Evolutionary conservation across 1,140 invertebrate genomes (phyloP).

Genomic region (Paraescarpia echinospica): DNA sequence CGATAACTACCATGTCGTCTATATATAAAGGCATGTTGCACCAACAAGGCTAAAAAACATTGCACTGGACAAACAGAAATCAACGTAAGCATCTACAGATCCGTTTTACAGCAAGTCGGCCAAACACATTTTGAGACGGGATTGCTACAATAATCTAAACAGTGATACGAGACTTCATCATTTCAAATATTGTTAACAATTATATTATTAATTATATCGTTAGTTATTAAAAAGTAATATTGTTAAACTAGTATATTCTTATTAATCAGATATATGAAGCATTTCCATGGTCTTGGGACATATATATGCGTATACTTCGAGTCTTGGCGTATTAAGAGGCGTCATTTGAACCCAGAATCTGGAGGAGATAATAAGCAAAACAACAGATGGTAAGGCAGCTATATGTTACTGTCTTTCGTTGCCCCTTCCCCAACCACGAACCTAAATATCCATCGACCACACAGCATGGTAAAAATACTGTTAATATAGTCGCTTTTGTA

Average conservation of each 20-base stretch:
- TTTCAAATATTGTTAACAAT: background rate
- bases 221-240: background rate
- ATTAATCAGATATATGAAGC: background rate
- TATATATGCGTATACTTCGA: background rate
- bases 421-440: background rate
- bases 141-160: background rate
- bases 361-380: background rate
- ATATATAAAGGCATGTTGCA: too few relatives aligned
- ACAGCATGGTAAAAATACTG: background rate
- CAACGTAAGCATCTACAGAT: too few relatives aligned
- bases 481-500: background rate
- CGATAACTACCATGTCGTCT: too few relatives aligned
- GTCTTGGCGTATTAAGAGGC: too few relatives aligned
- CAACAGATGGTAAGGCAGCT: background rate
- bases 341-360: background rate
- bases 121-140: background rate
- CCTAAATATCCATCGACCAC: background rate
- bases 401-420: background rate
- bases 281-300: background rate
- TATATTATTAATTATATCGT: too few relatives aligned
- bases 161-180: background rate
- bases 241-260: background rate
- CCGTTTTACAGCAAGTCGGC: background rate
- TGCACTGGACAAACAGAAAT: too few relatives aligned
- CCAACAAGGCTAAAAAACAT: too few relatives aligned